Conservation (phyloP, 2,797 vertebrate species). For the Premnoplex brunnescens region DNA sequence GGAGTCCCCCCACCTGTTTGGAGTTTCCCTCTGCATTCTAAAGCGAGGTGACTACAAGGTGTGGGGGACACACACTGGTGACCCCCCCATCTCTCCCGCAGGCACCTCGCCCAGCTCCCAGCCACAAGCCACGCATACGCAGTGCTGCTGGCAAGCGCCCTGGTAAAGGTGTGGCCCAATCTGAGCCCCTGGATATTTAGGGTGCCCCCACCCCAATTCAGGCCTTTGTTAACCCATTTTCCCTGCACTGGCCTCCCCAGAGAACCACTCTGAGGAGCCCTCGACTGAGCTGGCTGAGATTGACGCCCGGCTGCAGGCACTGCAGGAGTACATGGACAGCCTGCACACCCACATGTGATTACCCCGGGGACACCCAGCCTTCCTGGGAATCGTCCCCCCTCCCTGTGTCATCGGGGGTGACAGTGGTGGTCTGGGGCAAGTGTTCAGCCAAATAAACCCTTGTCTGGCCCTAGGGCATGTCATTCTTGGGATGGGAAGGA, state of each 20-base stretch:
- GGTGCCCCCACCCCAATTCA: too few species aligned
- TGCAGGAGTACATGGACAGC: slow-evolving; percentile 14
- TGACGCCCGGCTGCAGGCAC: not conserved
- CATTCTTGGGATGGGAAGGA: not conserved
- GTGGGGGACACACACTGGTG: not conserved
- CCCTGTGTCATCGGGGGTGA: not conserved
- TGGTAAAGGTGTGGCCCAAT: not conserved
- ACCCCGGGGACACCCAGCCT: not conserved
- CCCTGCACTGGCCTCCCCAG: not conserved
- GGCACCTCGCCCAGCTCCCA: not conserved
- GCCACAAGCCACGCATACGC: not conserved
- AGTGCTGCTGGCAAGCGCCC: not conserved
- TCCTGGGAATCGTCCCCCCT: not conserved
- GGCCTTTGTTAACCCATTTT: not conserved
- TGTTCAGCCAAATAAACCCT: not conserved
- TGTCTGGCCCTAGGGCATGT: not conserved
- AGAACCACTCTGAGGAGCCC: not conserved
- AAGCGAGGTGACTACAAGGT: not conserved
- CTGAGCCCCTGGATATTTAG: not conserved
- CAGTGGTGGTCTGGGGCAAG: too few species aligned
- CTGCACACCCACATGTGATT: not conserved
- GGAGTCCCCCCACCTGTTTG: not conserved
- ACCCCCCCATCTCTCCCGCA: not conserved
- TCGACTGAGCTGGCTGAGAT: not conserved
- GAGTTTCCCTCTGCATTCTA: not conserved